A percentile compares a stretch with the other conserved stretches of the same genome.
Evolutionary conservation across 2,797 vertebrate genomes (phyloP).

Genomic region (Leptatherina wallacei): DNA sequence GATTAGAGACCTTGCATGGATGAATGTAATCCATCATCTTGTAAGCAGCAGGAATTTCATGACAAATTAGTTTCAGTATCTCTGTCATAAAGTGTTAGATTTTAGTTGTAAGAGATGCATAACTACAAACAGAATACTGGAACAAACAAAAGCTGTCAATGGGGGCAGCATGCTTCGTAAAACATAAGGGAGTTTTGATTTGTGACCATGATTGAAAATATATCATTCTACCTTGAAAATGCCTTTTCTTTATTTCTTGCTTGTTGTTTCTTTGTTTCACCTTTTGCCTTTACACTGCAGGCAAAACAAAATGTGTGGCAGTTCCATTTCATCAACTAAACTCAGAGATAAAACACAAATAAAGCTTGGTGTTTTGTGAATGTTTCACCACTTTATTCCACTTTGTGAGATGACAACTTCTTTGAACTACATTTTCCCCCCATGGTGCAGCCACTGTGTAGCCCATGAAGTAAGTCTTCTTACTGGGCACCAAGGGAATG

Average conservation of each 20-base stretch:
- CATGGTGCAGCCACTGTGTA: slow-evolving; percentile 56
- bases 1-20: slow-evolving; percentile 71
- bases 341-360: slow-evolving; percentile 72
- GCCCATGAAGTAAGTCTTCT: slow-evolving; percentile 62
- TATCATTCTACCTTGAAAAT: slow-evolving; percentile 53
- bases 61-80: slow-evolving; percentile 72
- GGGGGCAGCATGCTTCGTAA: slow-evolving; percentile 54
- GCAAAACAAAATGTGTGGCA: slow-evolving; percentile 78
- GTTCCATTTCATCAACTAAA: slow-evolving; percentile 75
- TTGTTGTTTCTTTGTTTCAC: slow-evolving; percentile 70
- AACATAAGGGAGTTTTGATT: slow-evolving; percentile 72
- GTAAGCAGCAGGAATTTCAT: slow-evolving; percentile 69
- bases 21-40: slow-evolving; percentile 80
- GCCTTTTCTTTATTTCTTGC: slow-evolving; percentile 48
- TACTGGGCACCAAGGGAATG: slow-evolving; percentile 67
- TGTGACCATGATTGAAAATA: slow-evolving; percentile 73
- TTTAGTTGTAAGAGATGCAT: slow-evolving; percentile 58
- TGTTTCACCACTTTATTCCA: slow-evolving; percentile 71
- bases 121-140: slow-evolving; percentile 72
- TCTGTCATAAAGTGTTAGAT: slow-evolving; percentile 70
- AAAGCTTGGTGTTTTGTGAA: slow-evolving; percentile 76
- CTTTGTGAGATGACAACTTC: slow-evolving; percentile 67
- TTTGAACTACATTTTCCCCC: slow-evolving; percentile 77
- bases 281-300: slow-evolving; percentile 80
- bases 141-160: slow-evolving; percentile 63